These are phyloP conservation scores for Pipra filicauda DNA, from an alignment of 2,113 vertebrate species.

Conservation along the genomic window DNA sequence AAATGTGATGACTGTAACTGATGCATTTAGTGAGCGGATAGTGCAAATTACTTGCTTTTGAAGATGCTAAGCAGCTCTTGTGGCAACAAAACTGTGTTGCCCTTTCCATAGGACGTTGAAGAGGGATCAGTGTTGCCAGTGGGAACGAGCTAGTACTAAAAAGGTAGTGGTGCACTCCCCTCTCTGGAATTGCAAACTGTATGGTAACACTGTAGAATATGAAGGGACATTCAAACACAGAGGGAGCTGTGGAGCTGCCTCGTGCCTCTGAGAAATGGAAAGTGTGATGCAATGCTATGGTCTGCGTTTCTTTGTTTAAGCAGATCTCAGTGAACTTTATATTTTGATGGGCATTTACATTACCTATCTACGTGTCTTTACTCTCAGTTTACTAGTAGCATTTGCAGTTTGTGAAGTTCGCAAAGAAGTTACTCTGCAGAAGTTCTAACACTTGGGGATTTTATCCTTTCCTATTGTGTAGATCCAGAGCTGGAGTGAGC, in stretches of 20 bases:
- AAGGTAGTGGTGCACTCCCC: background rate
- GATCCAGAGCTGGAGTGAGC: background rate
- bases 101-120: background rate
- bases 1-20: background rate
- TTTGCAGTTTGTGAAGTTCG: background rate
- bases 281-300: background rate
- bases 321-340: background rate
- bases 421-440: background rate
- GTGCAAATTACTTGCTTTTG: background rate
- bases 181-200: background rate
- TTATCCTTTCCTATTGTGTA: slow-evolving; percentile 18
- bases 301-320: background rate
- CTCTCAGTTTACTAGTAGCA: background rate
- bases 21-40: background rate
- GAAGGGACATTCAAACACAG: background rate
- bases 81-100: background rate
- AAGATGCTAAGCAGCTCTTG: background rate
- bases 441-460: background rate
- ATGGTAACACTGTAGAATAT: background rate
- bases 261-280: background rate
- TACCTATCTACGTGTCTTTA: background rate
- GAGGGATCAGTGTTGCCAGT: background rate
- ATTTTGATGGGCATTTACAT: background rate
- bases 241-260: background rate
- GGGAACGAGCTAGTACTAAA: background rate